Conservation (phyloP, 2,888 invertebrate species). For the Caenorhabditis sp. region DNA sequence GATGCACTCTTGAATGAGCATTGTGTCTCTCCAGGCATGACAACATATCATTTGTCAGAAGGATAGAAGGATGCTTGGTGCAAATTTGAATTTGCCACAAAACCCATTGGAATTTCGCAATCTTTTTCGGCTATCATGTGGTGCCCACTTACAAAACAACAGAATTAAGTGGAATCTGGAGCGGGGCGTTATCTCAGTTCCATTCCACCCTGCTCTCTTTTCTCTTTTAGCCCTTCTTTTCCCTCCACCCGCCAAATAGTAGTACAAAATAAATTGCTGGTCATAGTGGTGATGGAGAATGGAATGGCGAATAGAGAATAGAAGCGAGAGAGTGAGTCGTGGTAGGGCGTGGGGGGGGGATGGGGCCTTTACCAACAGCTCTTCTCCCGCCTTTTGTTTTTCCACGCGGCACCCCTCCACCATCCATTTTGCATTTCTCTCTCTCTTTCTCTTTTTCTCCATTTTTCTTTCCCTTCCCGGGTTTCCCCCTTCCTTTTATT, state of each 20-base stretch:
- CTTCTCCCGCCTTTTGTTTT: slow-evolving; percentile 49
- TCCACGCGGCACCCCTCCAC: slow-evolving; percentile 37
- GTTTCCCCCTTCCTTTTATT: neutral
- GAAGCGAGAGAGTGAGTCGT: too few species aligned
- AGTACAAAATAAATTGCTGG: slow-evolving; percentile 55
- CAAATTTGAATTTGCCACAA: too few species aligned
- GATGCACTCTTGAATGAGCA: too few species aligned
- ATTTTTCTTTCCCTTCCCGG: too few species aligned
- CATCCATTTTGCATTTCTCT: slow-evolving; percentile 49
- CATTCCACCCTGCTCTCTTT: too few species aligned
- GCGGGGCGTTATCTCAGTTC: slow-evolving; percentile 9
- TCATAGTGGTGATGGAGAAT: slow-evolving; percentile 31
- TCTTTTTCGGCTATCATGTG: too few species aligned
- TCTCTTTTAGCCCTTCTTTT: slow-evolving; percentile 11
- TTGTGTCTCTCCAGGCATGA: too few species aligned
- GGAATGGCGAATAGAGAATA: slow-evolving; percentile 18
- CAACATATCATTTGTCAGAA: too few species aligned
- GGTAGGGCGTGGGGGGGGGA: slow-evolving; percentile 29
- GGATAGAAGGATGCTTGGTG: too few species aligned
- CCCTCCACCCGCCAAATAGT: slow-evolving; percentile 12
- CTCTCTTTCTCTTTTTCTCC: slow-evolving; percentile 8
- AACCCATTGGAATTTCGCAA: slow-evolving; percentile 8
- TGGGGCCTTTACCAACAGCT: slow-evolving; percentile 17
- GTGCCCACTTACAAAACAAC: too few species aligned
- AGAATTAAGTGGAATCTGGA: neutral